Conservation (phyloP, 1,140 invertebrate species). For the Hyposmocoma kahamanoa region DNA sequence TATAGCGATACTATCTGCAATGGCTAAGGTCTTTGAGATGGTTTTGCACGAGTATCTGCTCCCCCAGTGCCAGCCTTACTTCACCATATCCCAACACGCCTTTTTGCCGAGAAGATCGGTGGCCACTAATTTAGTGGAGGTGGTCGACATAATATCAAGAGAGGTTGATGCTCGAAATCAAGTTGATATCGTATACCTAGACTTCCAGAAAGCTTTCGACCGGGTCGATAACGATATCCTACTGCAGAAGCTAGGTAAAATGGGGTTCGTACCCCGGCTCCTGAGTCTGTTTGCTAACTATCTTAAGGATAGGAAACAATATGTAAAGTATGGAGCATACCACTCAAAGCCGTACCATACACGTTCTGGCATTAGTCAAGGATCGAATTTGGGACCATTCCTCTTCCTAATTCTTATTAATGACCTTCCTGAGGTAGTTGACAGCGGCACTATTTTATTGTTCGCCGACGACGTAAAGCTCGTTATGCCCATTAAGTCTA, state of each 20-base stretch:
- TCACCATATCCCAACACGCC: neutral
- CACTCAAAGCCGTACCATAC: neutral
- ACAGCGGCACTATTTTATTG: neutral
- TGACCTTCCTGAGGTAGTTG: neutral
- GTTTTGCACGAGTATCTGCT: neutral
- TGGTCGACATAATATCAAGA: neutral
- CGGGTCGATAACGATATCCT: neutral
- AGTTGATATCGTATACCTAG: neutral
- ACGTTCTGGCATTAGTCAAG: conserved; percentile 3
- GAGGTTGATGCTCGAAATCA: neutral
- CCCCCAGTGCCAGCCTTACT: neutral
- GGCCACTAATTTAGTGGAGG: neutral
- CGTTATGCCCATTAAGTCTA: neutral
- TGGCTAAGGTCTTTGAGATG: neutral
- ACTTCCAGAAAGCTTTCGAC: conserved; percentile 1
- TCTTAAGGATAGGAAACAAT: neutral
- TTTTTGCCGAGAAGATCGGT: neutral
- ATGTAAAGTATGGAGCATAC: conserved; percentile 1
- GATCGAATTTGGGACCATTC: neutral
- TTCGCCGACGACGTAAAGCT: conserved; percentile 6
- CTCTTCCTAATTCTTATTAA: conserved; percentile 1
- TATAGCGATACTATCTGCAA: neutral
- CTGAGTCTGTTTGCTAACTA: neutral
- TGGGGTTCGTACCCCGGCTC: neutral
- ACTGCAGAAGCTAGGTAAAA: neutral